Percentiles rank a stretch among this genome's conserved stretches.
phyloP scores from a whole-genome alignment of 2,888 invertebrate species.

The Lepeophtheirus nordmannii region DNA sequence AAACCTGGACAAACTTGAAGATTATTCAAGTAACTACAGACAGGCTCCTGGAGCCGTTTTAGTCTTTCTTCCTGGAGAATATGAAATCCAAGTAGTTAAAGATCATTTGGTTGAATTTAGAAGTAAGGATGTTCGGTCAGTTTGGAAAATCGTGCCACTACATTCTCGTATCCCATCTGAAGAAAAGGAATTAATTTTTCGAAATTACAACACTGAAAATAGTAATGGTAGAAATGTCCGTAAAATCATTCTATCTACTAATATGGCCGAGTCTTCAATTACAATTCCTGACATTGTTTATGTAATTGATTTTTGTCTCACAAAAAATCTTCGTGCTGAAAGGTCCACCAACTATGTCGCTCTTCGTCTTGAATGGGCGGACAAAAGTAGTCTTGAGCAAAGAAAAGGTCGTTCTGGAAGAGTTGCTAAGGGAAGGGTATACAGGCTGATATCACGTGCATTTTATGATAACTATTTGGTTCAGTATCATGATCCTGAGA shows the following conservation, averaged over 20 bases:
- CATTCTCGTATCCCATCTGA: constrained; percentile 35
- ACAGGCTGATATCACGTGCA: constrained; percentile 51
- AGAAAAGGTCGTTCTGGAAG: constrained; percentile 79
- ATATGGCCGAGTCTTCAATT: constrained; percentile 81
- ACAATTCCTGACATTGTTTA: constrained; percentile 62
- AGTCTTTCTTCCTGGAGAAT: constrained; percentile 72
- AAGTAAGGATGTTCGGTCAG: constrained; percentile 25
- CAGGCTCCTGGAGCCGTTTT: constrained; percentile 53
- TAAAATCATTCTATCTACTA: constrained; percentile 74
- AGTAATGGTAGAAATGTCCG: constrained; percentile 34
- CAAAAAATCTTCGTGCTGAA: constrained; percentile 63
- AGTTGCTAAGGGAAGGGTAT: constrained; percentile 57
- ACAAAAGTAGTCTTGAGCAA: constrained; percentile 73
- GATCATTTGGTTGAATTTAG: constrained; percentile 27
- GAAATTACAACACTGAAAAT: neutral
- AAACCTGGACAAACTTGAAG: constrained; percentile 27
- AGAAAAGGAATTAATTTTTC: neutral
- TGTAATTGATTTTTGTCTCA: constrained; percentile 89
- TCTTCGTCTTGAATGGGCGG: constrained; percentile 68
- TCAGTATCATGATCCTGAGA: constrained; percentile 47
- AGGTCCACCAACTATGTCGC: constrained; percentile 57
- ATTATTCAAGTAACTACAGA: neutral
- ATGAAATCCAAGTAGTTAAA: constrained; percentile 46
- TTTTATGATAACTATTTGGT: constrained; percentile 41
- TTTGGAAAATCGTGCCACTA: constrained; percentile 35